A percentile compares a stretch with the other conserved stretches of the same genome.
Conservation (phyloP, 2,113 vertebrate species). For the Macheiramphus alcinus region DNA sequence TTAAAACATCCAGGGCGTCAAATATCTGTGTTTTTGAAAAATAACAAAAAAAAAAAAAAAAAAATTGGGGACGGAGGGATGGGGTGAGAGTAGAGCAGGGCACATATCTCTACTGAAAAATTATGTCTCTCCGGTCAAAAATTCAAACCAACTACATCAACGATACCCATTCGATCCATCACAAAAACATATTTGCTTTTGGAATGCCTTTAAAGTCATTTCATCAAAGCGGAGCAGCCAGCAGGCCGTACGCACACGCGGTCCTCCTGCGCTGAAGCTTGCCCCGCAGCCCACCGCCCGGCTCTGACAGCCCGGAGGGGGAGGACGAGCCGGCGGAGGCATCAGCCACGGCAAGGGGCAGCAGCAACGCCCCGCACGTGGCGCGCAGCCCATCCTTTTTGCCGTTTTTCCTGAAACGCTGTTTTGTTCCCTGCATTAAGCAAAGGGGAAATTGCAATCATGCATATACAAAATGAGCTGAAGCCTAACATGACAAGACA, state of each 20-base stretch:
- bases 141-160: not conserved
- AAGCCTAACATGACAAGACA: not conserved
- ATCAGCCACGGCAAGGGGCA: fast-evolving
- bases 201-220: not conserved
- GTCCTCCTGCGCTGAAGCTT: fast-evolving
- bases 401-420: not conserved
- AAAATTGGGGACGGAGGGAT: not conserved
- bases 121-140: not conserved
- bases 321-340: fast-evolving
- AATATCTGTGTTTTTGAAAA: not conserved
- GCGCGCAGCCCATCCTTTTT: not conserved
- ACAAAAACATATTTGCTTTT: not conserved
- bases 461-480: not conserved
- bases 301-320: fast-evolving
- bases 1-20: not conserved
- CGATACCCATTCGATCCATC: not conserved
- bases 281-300: fast-evolving
- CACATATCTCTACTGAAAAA: not conserved
- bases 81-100: fast-evolving
- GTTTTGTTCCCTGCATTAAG: not conserved
- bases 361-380: fast-evolving
- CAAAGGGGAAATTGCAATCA: not conserved
- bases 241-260: fast-evolving
- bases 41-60: not conserved
- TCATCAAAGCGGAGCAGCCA: not conserved